Conservation (phyloP, 2,888 invertebrate species). For the Cyclophora punctaria region DNA sequence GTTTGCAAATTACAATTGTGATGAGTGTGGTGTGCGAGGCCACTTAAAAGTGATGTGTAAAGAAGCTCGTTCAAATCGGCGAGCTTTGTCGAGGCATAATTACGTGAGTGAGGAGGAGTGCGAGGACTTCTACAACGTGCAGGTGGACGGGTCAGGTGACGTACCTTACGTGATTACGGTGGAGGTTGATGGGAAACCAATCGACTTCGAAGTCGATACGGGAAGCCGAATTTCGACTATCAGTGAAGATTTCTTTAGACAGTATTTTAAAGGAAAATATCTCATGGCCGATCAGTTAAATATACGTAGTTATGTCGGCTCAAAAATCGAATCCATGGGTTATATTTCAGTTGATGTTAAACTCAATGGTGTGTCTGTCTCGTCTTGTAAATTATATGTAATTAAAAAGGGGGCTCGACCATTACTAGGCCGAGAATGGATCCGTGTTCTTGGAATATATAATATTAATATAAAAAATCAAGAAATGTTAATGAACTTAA, state of each 20-base stretch:
- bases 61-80: background rate
- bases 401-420: constrained; percentile 8
- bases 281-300: background rate
- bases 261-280: background rate
- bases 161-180: background rate
- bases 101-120: background rate
- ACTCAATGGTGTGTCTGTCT: no score
- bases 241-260: background rate
- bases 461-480: background rate
- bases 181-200: background rate
- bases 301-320: constrained; percentile 4
- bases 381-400: background rate
- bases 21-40: constrained; percentile 3
- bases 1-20: constrained; percentile 1
- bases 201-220: background rate
- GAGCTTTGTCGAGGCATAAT: background rate
- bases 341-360: constrained; percentile 1
- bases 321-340: constrained; percentile 4
- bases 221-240: background rate
- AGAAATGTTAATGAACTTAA: background rate
- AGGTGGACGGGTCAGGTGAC: background rate
- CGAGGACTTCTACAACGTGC: no score
- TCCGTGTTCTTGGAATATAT: background rate
- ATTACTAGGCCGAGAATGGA: constrained; percentile 7
- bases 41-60: constrained; percentile 7